These are phyloP conservation scores for Spisula subtruncata DNA, from an alignment of 2,888 invertebrate species.

Conservation along the genomic window DNA sequence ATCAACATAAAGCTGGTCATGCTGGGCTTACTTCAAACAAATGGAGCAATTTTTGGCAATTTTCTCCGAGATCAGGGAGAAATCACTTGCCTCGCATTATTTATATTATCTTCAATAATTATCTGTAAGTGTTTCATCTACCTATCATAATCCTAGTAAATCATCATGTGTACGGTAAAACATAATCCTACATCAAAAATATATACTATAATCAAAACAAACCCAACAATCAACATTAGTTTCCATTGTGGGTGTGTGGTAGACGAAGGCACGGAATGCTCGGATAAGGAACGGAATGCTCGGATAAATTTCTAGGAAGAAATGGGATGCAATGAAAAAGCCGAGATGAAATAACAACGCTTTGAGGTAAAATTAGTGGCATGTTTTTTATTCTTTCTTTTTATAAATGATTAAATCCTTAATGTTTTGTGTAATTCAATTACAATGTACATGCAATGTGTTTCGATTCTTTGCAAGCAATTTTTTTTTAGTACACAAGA, in stretches of 20 bases:
- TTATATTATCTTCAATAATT: constrained; percentile 43
- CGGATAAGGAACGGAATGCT: too few relatives aligned
- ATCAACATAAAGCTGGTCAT: constrained; percentile 49
- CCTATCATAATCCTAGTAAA: constrained; percentile 28
- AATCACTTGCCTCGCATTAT: constrained; percentile 55
- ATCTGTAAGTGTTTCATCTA: constrained; percentile 41
- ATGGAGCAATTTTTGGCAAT: constrained; percentile 47
- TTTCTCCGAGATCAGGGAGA: constrained; percentile 24
- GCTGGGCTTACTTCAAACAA: constrained; percentile 54
- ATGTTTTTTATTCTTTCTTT: constrained; percentile 16
- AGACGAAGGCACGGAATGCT: neutral
- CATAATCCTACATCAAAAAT: constrained; percentile 37
- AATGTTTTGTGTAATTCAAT: neutral
- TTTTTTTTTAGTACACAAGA: too few relatives aligned
- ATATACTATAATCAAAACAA: constrained; percentile 27
- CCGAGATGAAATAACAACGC: neutral
- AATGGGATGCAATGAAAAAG: neutral
- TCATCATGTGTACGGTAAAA: constrained; percentile 29
- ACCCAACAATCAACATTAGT: constrained; percentile 26
- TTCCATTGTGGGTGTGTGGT: constrained; percentile 3
- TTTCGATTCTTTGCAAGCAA: too few relatives aligned
- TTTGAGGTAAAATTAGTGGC: constrained; percentile 21
- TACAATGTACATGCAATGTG: too few relatives aligned
- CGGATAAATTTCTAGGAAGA: neutral
- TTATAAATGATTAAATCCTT: neutral